These are phyloP conservation scores for Stenopsyche tienmushanensis DNA, from an alignment of 1,140 invertebrate species.

Conservation along the genomic window DNA sequence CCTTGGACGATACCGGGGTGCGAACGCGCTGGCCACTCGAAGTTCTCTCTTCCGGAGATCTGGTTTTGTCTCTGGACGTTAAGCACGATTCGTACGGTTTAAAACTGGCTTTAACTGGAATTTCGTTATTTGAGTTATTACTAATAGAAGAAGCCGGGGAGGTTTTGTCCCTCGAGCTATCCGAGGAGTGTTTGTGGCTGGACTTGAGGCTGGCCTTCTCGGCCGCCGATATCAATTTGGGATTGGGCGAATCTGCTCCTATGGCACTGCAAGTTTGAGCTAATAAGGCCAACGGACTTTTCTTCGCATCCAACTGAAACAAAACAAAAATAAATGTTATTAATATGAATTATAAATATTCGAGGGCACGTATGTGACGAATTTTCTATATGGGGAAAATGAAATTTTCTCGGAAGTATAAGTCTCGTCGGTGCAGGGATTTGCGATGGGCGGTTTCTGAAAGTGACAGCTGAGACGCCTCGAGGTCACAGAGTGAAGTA, in stretches of 20 bases:
- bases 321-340: slow-evolving; percentile 48
- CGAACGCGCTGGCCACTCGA: slow-evolving; percentile 57
- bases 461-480: slow-evolving; percentile 28
- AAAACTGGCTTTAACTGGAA: slow-evolving; percentile 61
- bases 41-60: slow-evolving; percentile 59
- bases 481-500: neutral
- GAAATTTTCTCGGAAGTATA: neutral
- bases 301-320: slow-evolving; percentile 92
- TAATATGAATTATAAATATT: no score
- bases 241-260: slow-evolving; percentile 79
- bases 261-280: slow-evolving; percentile 96
- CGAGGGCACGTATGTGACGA: no score
- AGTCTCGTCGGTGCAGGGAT: slow-evolving; percentile 43
- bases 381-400: no score
- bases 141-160: slow-evolving; percentile 52
- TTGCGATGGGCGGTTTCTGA: slow-evolving; percentile 45
- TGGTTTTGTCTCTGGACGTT: slow-evolving; percentile 59
- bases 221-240: slow-evolving; percentile 66
- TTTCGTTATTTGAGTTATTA: slow-evolving; percentile 46
- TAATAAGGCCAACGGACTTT: slow-evolving; percentile 88
- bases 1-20: slow-evolving; percentile 57
- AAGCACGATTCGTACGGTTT: slow-evolving; percentile 71
- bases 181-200: slow-evolving; percentile 54
- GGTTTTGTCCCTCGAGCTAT: slow-evolving; percentile 60
- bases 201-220: slow-evolving; percentile 65